These are phyloP conservation scores for Pomacea maculata DNA, from an alignment of 1,140 invertebrate genomes.

Conservation along the genomic window DNA sequence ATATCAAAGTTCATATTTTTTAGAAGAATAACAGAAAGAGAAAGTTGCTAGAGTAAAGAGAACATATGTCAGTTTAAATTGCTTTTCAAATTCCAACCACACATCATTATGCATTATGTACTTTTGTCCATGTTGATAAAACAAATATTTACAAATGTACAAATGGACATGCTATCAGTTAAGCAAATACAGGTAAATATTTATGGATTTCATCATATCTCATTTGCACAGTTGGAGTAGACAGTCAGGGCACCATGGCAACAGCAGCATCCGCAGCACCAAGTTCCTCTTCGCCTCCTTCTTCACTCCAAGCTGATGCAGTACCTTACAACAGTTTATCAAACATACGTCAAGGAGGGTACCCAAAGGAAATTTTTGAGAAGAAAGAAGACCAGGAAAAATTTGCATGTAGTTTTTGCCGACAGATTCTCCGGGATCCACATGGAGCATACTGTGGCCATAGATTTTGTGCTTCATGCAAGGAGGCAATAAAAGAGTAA, in stretches of 20 bases:
- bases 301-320: neutral
- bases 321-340: neutral
- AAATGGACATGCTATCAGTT: too few relatives aligned
- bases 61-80: too few relatives aligned
- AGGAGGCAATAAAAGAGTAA: constrained; percentile 71
- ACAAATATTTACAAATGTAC: too few relatives aligned
- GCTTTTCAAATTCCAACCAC: too few relatives aligned
- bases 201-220: neutral
- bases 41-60: too few relatives aligned
- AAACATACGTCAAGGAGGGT: neutral
- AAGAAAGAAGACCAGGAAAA: constrained; percentile 21
- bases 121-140: too few relatives aligned
- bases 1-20: too few relatives aligned
- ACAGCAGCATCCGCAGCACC: neutral
- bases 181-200: neutral
- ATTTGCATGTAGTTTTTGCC: constrained; percentile 36
- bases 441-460: constrained; percentile 85
- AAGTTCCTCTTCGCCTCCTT: neutral
- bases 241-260: neutral
- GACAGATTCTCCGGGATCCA: constrained; percentile 71
- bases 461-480: constrained; percentile 82
- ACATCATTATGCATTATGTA: too few relatives aligned
- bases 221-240: neutral
- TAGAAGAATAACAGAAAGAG: too few relatives aligned
- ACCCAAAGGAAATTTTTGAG: constrained; percentile 11